Conservation (phyloP, 92 coral and sea anemone genomes). For the Virgularia gustaviana region DNA sequence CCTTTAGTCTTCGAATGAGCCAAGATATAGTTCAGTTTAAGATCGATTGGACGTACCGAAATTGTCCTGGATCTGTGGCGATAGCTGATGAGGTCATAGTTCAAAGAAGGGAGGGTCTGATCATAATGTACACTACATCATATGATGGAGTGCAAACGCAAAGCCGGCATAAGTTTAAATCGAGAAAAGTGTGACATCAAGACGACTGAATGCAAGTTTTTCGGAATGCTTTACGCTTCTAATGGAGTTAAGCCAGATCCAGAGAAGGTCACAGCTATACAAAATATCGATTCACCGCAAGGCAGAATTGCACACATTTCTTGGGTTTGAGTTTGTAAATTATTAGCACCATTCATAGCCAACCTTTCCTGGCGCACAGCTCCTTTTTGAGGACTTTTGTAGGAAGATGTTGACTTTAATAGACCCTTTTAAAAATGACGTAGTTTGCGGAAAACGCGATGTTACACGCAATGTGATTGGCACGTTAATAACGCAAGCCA, state of each 20-base stretch:
- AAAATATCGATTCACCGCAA: conserved; percentile 8
- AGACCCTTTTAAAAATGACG: too few species aligned
- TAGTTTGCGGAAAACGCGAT: too few species aligned
- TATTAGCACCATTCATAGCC: conserved; percentile 5
- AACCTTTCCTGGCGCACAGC: conserved; percentile 3
- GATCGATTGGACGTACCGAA: conserved; percentile 32
- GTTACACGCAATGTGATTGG: too few species aligned
- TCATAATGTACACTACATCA: too few species aligned
- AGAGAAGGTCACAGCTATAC: conserved; percentile 40
- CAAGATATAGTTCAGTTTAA: conserved; percentile 40
- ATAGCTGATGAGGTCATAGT: conserved; percentile 48
- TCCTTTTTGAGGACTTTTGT: background rate
- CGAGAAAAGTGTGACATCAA: conserved; percentile 43
- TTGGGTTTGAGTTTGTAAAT: background rate
- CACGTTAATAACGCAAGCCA: too few species aligned
- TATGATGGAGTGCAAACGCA: conserved; percentile 46
- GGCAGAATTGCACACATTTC: conserved; percentile 10
- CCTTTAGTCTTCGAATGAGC: conserved; percentile 47
- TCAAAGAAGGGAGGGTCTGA: too few species aligned
- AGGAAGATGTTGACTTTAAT: too few species aligned
- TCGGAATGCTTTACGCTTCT: conserved; percentile 38
- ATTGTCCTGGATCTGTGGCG: conserved; percentile 35
- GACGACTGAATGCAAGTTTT: conserved; percentile 43
- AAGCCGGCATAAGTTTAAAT: conserved; percentile 47
- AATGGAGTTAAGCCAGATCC: conserved; percentile 43